These are phyloP conservation scores for Amazona guildingii DNA, from an alignment of 2,113 vertebrate species.

Conservation along the genomic window DNA sequence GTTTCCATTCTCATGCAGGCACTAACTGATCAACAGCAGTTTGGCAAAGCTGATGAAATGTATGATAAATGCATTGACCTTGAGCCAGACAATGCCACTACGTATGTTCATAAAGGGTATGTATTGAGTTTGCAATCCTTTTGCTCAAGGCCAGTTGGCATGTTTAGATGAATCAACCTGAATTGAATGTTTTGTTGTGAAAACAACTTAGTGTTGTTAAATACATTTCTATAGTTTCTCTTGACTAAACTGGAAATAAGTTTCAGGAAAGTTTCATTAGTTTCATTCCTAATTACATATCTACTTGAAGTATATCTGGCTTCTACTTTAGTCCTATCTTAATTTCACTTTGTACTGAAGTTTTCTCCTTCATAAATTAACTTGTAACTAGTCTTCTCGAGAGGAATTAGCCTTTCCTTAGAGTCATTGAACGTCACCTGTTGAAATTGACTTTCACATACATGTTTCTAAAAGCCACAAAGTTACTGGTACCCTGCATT, in stretches of 20 bases:
- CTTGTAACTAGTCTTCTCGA: background rate
- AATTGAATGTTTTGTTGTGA: background rate
- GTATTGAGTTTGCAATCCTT: constrained; percentile 25
- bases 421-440: background rate
- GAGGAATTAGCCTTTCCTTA: background rate
- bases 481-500: background rate
- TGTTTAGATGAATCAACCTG: background rate
- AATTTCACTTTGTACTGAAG: background rate
- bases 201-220: background rate
- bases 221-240: background rate
- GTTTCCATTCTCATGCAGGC: constrained; percentile 78
- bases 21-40: constrained; percentile 97
- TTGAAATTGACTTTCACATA: background rate
- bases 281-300: background rate
- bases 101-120: constrained; percentile 99
- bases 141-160: background rate
- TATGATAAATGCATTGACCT: constrained; percentile 98
- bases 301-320: background rate
- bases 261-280: background rate
- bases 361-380: background rate
- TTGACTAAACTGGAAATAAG: background rate
- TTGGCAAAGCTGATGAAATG: constrained; percentile 98
- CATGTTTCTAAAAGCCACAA: background rate
- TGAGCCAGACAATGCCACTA: constrained; percentile 97
- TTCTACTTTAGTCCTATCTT: background rate